Conservation (phyloP, 2,113 vertebrate species). For the Trichomycterus rosablanca region DNA sequence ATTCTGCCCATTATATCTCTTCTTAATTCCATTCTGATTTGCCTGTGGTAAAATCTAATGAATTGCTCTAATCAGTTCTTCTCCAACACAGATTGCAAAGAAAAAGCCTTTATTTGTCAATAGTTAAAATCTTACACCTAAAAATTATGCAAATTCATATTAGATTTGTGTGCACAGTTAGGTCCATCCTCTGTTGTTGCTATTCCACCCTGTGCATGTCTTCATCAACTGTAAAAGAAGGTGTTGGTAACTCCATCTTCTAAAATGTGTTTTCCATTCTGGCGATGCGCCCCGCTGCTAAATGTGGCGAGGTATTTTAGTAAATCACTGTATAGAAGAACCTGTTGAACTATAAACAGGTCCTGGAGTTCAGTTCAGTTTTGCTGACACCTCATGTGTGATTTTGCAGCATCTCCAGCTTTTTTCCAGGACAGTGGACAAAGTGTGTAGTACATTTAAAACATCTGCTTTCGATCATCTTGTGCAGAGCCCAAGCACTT, state of each 20-base stretch:
- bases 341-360: slow-evolving; percentile 20
- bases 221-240: background rate
- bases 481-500: background rate
- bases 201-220: background rate
- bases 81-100: no score
- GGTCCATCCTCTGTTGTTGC: no score
- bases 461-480: background rate
- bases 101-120: no score
- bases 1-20: slow-evolving; percentile 50
- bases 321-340: background rate
- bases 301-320: slow-evolving; percentile 25
- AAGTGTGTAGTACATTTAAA: background rate
- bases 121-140: no score
- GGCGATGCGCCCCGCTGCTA: slow-evolving; percentile 7
- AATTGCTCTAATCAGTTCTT: background rate
- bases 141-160: no score
- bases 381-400: slow-evolving; percentile 16
- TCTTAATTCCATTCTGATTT: slow-evolving; percentile 9
- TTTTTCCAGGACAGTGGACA: background rate
- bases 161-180: no score
- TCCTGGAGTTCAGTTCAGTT: background rate
- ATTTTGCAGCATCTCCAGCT: slow-evolving; percentile 3
- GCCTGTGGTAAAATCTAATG: background rate
- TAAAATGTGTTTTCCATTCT: background rate
- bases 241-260: background rate